Evolutionary conservation across 2,797 vertebrate species (phyloP), one percentile per base, ranked within the genome.

Genomic region (Sebastes iracundus): DNA sequence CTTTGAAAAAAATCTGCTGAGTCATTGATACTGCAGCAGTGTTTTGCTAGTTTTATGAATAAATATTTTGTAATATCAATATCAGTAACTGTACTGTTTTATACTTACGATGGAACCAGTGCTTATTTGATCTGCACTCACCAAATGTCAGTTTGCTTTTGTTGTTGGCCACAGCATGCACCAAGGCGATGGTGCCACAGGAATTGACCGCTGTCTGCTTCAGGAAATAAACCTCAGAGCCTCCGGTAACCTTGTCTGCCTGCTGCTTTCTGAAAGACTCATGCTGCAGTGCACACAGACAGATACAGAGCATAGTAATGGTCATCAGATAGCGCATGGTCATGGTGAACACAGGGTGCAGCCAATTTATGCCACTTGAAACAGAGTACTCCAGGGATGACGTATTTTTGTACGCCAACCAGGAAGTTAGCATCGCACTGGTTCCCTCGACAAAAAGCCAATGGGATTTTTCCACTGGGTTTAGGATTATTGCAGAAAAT

Each of bases 141-240:
- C 99, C 97, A 88, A 99, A 98, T 16, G 93, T 91, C 79, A 98
- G 61, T 84, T 97, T 97, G 85, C 95, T 96, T 82, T 96, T 96
- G 87, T 98, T 99, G 93, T 99, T 99, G 76, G 96, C 98, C 79
- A 98, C 96, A 3, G 98, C 96, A 2, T 99, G 98, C 65, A 99
- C 95, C 85, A 99, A 91, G 7, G 97, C 98, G 3, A 99, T 92
- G n/a, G 98, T 99, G 6, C 98, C 99, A 72, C 99, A 99, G 5
- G 98, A 98, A 94, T 99, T 99, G 55, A 93, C 95, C 7, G 97
- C 95, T 0, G 96, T 97, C 95, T 99, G 99, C 91, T 97, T 98
- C 93, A 99, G 87, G 92, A 99, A 99, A 92, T 99, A 99, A 14
- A 97, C 93, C 27, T 96, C 95, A n/a, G 96, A 86, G 55, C 90